Evolutionary conservation across 2,797 vertebrate species (phyloP).

Genomic region (Cryptoblepharus egeriae): DNA sequence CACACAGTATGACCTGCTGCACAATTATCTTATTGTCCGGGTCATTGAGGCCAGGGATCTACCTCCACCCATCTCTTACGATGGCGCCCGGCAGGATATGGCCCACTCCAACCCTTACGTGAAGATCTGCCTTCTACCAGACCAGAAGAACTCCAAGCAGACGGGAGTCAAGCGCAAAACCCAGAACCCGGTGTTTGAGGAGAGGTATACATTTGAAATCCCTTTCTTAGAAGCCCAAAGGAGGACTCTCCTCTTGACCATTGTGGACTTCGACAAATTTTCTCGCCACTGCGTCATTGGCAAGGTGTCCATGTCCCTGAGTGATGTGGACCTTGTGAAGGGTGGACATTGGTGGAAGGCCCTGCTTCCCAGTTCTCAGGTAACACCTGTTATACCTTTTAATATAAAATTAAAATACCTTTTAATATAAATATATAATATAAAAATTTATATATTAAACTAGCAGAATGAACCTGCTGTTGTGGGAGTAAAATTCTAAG

Average conservation of each 20-base stretch:
- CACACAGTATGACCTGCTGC: constrained; percentile 87
- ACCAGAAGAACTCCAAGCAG: constrained; percentile 93
- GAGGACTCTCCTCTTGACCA: constrained; percentile 86
- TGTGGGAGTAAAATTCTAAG: no score
- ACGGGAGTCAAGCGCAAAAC: constrained; percentile 92
- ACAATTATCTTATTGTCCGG: constrained; percentile 83
- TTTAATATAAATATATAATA: no score
- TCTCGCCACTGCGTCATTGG: constrained; percentile 90
- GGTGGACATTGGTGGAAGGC: constrained; percentile 95
- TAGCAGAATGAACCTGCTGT: no score
- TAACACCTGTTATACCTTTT: constrained; percentile 62
- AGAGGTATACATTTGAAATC: constrained; percentile 90
- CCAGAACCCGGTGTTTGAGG: constrained; percentile 89
- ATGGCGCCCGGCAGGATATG: constrained; percentile 84
- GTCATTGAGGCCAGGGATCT: constrained; percentile 89
- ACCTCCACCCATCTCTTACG: constrained; percentile 83
- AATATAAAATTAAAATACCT: no score
- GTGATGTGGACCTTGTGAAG: constrained; percentile 89
- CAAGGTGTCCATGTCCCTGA: constrained; percentile 85
- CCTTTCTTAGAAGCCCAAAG: constrained; percentile 90
- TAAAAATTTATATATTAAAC: no score
- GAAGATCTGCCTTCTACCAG: constrained; percentile 89
- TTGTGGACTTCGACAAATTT: constrained; percentile 92
- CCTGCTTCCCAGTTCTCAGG: constrained; percentile 89
- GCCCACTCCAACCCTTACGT: constrained; percentile 90